These are phyloP conservation scores for Pantelozetes paolii DNA, from an alignment of 2,888 invertebrate genomes.

Conservation along the genomic window DNA sequence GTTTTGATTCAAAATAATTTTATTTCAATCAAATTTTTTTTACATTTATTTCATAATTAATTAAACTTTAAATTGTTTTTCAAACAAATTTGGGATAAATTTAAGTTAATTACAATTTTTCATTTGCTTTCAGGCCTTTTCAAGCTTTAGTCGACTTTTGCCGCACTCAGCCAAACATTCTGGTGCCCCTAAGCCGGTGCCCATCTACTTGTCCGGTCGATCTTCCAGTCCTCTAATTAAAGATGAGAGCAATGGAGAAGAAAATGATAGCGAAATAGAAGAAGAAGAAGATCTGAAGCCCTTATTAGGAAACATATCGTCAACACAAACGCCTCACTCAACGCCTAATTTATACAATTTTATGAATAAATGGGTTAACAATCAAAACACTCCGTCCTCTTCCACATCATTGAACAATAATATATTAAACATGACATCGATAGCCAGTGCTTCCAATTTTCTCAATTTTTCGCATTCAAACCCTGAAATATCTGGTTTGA, in stretches of 20 bases:
- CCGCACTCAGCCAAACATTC: constrained; percentile 67
- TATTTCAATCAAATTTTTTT: too few species aligned
- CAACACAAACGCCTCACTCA: constrained; percentile 16
- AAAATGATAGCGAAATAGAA: not conserved
- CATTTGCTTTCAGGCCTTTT: constrained; percentile 59
- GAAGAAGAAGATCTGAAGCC: not conserved
- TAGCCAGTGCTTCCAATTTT: not conserved
- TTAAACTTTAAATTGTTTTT: constrained; percentile 3
- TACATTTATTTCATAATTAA: not conserved
- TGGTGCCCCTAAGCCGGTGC: constrained; percentile 48
- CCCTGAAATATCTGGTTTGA: not conserved
- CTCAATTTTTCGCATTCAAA: constrained; percentile 8
- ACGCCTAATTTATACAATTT: constrained; percentile 30
- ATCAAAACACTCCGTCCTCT: constrained; percentile 18
- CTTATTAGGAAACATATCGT: not conserved
- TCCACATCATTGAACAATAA: constrained; percentile 14
- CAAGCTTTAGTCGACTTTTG: constrained; percentile 65
- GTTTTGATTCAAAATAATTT: not conserved
- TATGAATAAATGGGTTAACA: constrained; percentile 36
- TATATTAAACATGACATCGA: not conserved
- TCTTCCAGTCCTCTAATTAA: constrained; percentile 19
- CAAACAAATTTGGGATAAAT: not conserved
- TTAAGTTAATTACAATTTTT: not conserved
- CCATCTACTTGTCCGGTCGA: constrained; percentile 44
- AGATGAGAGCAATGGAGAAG: constrained; percentile 5